Conservation (phyloP, 2,888 invertebrate genomes). For the Xanthorhoe designata region DNA sequence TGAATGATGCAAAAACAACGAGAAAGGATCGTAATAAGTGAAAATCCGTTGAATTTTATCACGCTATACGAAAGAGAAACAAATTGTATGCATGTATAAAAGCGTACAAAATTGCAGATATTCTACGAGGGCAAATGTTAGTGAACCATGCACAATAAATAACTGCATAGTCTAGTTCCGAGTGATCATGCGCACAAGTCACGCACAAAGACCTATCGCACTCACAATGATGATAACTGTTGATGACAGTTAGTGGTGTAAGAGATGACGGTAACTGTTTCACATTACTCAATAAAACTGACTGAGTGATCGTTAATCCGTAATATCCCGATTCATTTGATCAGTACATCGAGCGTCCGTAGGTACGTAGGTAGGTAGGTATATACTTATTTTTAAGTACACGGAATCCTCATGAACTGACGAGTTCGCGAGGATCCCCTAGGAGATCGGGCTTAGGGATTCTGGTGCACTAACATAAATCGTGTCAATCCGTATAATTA, state of each 20-base stretch:
- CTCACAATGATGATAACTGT: slow-evolving; percentile 39
- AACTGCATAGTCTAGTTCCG: slow-evolving; percentile 9
- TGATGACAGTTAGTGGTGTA: slow-evolving; percentile 35
- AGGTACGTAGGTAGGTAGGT: no score
- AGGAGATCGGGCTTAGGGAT: no score
- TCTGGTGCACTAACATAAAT: no score
- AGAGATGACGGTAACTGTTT: slow-evolving; percentile 6
- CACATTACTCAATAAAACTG: neutral
- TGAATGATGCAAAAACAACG: no score
- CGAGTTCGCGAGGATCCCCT: no score
- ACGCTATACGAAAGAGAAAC: neutral
- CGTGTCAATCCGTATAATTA: no score
- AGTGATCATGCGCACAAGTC: slow-evolving; percentile 25
- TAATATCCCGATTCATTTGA: no score
- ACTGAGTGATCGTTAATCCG: neutral
- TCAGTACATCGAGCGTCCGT: no score
- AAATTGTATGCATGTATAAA: neutral
- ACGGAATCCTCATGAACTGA: no score
- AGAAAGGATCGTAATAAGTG: neutral
- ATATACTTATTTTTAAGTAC: no score
- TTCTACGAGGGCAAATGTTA: neutral
- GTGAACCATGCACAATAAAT: slow-evolving; percentile 18
- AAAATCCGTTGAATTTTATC: neutral
- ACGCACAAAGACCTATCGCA: slow-evolving; percentile 25
- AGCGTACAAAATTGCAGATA: neutral